Evolutionary conservation across 2,888 invertebrate species (phyloP), one percentile per base, ranked within the genome.

Genomic region (Diaphora mendica): DNA sequence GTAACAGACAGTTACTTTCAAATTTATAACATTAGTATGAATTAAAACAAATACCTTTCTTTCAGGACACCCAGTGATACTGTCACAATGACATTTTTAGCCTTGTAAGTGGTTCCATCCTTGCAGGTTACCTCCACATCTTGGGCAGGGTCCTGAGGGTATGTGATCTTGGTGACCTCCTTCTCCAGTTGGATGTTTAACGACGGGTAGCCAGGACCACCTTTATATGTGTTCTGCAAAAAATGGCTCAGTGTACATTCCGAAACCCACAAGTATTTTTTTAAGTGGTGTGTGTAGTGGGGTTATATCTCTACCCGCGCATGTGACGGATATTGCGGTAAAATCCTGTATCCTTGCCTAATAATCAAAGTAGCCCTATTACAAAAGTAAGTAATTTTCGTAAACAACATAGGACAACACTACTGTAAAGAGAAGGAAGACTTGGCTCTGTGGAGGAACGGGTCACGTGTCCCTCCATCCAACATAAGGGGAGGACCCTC

Each of bases 31-130:
- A 11, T 39, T 11, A 11, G 39, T 39, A 11, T 39, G 39, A 39
- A 44, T 44, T 44, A 44, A 44, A 44, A 15, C 44, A 44, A 9
- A 35, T 79, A 94, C 94, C 91, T 91, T 35, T 96, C 95, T 86
- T 97, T 97, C 26, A 98, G 90, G 0, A 97, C 97, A 0, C 97
- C 98, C 0, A 98, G 87, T 0, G 98, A 97, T 0, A 96, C 93
- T 0, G 98, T 98, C 0, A 97, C 92, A 44, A 98, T 96, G 1
- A 97, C 97, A 83, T 97, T 96, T 81, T 96, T 96, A 0, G 97
- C 97, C 35, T 84, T 87, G 79, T 96, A 97, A 0, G 83, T 79
- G 1, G 92, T 85, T 0, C 96, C 97, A 85, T 97, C 96, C 33
- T 88, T 87, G 80, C 96, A 96, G 0, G 85, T 84, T 0, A 97